Evolutionary conservation across 1,140 invertebrate species (phyloP).

Genomic region (Macrostomum lignano): DNA sequence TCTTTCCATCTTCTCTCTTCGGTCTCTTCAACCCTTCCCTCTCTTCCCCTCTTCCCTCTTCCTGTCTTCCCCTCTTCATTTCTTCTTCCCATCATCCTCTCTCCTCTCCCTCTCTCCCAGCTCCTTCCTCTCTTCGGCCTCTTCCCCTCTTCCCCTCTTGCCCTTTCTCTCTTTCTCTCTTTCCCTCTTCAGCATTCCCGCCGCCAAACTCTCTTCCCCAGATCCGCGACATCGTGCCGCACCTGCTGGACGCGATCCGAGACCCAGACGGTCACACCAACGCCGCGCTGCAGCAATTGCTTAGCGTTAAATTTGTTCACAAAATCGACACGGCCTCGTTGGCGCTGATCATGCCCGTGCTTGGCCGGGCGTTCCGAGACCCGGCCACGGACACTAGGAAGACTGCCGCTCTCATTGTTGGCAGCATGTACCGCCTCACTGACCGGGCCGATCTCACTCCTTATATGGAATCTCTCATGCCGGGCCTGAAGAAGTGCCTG

Average conservation of each 20-base stretch:
- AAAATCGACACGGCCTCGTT: conserved; percentile 94
- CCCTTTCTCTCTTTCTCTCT: no score
- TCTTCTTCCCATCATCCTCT: no score
- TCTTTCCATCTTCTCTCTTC: no score
- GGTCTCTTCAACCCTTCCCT: no score
- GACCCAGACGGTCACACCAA: conserved; percentile 86
- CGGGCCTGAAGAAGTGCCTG: conserved; percentile 72
- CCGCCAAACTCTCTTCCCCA: no score
- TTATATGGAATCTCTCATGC: conserved; percentile 79
- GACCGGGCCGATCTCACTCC: conserved; percentile 73
- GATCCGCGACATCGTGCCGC: no score
- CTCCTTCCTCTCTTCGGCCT: no score
- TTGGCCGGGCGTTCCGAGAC: conserved; percentile 80
- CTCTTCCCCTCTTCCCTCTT: no score
- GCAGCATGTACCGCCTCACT: conserved; percentile 94
- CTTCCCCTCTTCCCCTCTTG: no score
- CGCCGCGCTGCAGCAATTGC: conserved; percentile 53
- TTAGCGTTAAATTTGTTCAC: conserved; percentile 93
- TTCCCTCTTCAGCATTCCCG: no score
- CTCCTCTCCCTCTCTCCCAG: no score
- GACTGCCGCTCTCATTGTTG: conserved; percentile 90
- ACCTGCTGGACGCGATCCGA: conserved; percentile 62
- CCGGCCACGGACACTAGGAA: conserved; percentile 81
- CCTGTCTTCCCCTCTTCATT: no score
- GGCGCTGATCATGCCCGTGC: conserved; percentile 92